Evolutionary conservation across 2,888 invertebrate species (phyloP), one percentile per base, ranked within the genome.

Genomic region (Tetanocera ferruginea): DNA sequence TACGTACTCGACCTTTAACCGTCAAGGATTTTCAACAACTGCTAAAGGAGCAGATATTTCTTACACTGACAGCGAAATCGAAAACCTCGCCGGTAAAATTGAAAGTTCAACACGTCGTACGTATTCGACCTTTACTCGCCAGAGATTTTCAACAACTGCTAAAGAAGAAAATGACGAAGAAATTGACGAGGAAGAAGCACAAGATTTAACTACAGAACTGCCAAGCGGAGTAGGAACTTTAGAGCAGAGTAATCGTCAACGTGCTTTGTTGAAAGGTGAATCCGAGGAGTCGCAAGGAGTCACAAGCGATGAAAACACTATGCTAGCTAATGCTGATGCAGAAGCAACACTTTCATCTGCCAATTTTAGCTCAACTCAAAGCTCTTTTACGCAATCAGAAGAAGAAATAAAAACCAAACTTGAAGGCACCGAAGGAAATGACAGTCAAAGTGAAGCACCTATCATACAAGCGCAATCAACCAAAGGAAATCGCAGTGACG

Each of bases 161-260:
- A 14, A 11, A 43, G 11, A 4, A 11, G 6, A 37, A 37, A 8
- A 37, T 6, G 37, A 8, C 1, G 8, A 8, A 37, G 37, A 37
- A 8, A 8, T 6, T 37, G 43, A 43, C 11, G 43, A 43, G 43
- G 11, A 11, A 2, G 43, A 43, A 43, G 2, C 43, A 11, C 11
- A 43, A 43, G 43, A 11, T 11, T 11, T 43, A 11, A 62, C 82
- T 25, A 60, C 57, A 23, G 57, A 60, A 8, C 9, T 28, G 9
- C 19, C 14, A 8, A 60, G 25, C 25, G 28, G 11, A 60, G 19
- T 9, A 19, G 25, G 81, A 6, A 73, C 79, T 14, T 81, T 84
- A 34, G 64, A 83, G 69, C 82, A 84, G 78, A 84, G 85, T 0
- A 85, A 85, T 72, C 82, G 85, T 1, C 85, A 85, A 76, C 82